Percentiles rank a stretch among this genome's conserved stretches.
Conservation (phyloP, 2,888 invertebrate species). For the Agrochola litura region DNA sequence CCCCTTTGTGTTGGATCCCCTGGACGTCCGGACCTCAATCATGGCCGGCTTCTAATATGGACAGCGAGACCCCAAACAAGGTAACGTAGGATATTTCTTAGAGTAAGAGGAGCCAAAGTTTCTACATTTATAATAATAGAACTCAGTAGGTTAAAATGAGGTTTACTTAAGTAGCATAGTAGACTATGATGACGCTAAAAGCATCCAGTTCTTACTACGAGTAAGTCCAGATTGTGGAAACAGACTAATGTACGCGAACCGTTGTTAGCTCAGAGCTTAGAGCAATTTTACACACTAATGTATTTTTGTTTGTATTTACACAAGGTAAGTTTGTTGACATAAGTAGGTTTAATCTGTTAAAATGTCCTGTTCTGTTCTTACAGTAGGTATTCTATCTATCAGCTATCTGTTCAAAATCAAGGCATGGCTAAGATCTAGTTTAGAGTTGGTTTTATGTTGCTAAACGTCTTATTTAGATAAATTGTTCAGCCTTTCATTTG, state of each 20-base stretch:
- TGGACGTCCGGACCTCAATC: conserved; percentile 38
- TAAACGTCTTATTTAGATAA: neutral
- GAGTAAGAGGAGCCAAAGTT: neutral
- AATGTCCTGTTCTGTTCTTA: neutral
- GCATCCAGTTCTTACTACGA: conserved; percentile 6
- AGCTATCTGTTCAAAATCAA: neutral
- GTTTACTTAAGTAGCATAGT: neutral
- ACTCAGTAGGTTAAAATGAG: neutral
- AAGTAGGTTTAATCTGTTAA: neutral
- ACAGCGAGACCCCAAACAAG: neutral
- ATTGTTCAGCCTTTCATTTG: neutral
- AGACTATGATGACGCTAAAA: conserved; percentile 17
- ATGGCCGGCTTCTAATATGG: conserved; percentile 28
- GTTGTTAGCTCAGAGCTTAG: neutral
- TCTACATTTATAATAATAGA: conserved; percentile 9
- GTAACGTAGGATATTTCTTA: conserved; percentile 13
- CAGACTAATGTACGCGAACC: conserved; percentile 28
- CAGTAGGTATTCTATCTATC: neutral
- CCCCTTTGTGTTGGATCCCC: conserved; percentile 40
- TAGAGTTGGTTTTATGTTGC: neutral
- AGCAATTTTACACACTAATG: neutral
- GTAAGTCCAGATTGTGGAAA: conserved; percentile 22
- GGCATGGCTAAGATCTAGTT: neutral
- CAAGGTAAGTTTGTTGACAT: neutral
- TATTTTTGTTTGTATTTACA: neutral